Evolutionary conservation across 2,113 vertebrate genomes (phyloP), one percentile per base, ranked within the genome.

Genomic region (Gasterosteus nipponicus): DNA sequence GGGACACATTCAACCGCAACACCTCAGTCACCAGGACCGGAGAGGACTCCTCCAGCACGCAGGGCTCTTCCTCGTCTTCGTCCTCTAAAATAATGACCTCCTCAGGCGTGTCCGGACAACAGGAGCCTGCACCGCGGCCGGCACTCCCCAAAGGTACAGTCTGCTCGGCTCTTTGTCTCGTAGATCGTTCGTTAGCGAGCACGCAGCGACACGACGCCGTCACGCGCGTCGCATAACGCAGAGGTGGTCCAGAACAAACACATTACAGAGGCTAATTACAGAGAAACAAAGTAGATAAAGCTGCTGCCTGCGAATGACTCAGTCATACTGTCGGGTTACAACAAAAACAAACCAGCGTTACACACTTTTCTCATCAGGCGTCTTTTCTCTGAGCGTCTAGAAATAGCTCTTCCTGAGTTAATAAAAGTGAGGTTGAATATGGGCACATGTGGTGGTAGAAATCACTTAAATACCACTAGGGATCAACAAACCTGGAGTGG

Each of bases 111-210:
- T 77, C 91, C 16, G 75, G 80, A 5, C 56, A 77, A 10, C 44
- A 78, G 11, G 75, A 85, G 3, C 85, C 92, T 33, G 58, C 64
- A 11, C 66, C 78, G 3, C 86, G 75, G 60, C 92, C 90, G 5
- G 73, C 81, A 22, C 92, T 91, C 47, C 94, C 94, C 49, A 92
- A 92, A 94, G 93, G 94, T 95, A 91, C 61, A 7, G 8, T 75
- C 22, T 19, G 1, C 16, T 46, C 22, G 42, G 5, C 38, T 53
- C 10, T 38, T 9, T 10, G 18, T 5, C 5, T 31, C 51, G 33
- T 15, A 14, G 53, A 29, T 67, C 1, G 29, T 42, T 33, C 1
- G 9, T 33, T n/a, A 22, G 14, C 26, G 51, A 1, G 7, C 59
- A 33, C 0, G 65, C 42, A 22, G 19, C 22, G 22, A 39, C 59